A percentile compares a stretch with the other conserved stretches of the same genome.
Conservation (phyloP, 2,113 vertebrate species). For the Takifugu bimaculatus region DNA sequence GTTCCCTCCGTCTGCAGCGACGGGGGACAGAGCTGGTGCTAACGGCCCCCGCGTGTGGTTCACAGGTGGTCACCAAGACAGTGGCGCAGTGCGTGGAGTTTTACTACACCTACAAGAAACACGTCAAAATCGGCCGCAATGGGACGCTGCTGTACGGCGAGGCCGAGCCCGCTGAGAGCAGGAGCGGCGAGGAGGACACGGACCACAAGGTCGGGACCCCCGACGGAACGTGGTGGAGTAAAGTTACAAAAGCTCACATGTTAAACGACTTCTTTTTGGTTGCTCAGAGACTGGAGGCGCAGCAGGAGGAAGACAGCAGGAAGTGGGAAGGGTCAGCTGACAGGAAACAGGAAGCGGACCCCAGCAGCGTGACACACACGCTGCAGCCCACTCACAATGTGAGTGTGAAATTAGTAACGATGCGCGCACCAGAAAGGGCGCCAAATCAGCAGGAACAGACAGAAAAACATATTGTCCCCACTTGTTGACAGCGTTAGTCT, state of each 20-base stretch:
- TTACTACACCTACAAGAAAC: conserved; percentile 97
- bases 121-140: conserved; percentile 91
- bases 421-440: background rate
- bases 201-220: conserved; percentile 79
- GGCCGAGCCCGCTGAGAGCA: conserved; percentile 71
- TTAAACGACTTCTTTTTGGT: conserved; percentile 27
- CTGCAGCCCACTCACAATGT: conserved; percentile 80
- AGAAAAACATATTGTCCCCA: background rate
- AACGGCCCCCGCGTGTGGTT: conserved; percentile 8
- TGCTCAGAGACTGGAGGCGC: conserved; percentile 63
- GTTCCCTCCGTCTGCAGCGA: background rate
- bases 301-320: conserved; percentile 72
- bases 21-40: background rate
- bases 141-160: conserved; percentile 90
- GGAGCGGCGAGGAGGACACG: conserved; percentile 80
- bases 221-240: background rate
- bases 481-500: too few species aligned
- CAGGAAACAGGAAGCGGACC: conserved; percentile 68
- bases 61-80: conserved; percentile 91
- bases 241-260: background rate
- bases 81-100: conserved; percentile 98
- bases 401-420: conserved; percentile 54
- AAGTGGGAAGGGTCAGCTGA: conserved; percentile 80
- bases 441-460: background rate
- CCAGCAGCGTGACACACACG: conserved; percentile 63